phyloP scores from a whole-genome alignment of 2,113 vertebrate species.

The Centrocercus urophasianus region DNA sequence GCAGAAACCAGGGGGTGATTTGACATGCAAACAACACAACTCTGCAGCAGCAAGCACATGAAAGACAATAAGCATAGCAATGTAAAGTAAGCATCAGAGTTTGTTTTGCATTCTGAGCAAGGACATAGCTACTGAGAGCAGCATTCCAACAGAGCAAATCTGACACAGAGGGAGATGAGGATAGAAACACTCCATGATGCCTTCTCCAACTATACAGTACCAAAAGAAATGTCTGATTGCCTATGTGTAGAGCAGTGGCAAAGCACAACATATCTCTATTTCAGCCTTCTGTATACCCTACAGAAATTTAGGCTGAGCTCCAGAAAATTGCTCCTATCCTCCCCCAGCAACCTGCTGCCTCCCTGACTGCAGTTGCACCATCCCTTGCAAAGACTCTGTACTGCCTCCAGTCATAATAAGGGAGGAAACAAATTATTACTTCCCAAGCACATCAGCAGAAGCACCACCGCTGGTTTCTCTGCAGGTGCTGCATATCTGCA shows the following conservation, averaged over 20 bases:
- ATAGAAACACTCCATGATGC: background rate
- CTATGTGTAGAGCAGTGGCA: background rate
- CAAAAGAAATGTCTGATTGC: background rate
- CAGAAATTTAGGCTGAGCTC: background rate
- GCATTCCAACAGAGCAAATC: background rate
- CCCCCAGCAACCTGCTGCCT: background rate
- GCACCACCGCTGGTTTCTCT: background rate
- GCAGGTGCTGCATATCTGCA: background rate
- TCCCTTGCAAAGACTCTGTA: background rate
- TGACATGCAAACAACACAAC: constrained; percentile 17
- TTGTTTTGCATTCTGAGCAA: background rate
- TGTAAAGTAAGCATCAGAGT: background rate
- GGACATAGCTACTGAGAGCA: background rate
- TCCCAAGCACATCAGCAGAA: background rate
- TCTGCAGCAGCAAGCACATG: background rate
- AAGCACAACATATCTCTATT: background rate
- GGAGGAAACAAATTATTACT: background rate
- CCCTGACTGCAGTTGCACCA: background rate
- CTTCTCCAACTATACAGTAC: background rate
- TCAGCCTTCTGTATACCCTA: background rate
- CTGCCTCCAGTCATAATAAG: background rate
- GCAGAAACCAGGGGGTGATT: background rate
- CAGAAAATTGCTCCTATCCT: background rate
- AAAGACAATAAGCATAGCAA: background rate
- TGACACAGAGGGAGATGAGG: background rate